Conservation (phyloP, 2,113 vertebrate species). For the Meles meles region DNA sequence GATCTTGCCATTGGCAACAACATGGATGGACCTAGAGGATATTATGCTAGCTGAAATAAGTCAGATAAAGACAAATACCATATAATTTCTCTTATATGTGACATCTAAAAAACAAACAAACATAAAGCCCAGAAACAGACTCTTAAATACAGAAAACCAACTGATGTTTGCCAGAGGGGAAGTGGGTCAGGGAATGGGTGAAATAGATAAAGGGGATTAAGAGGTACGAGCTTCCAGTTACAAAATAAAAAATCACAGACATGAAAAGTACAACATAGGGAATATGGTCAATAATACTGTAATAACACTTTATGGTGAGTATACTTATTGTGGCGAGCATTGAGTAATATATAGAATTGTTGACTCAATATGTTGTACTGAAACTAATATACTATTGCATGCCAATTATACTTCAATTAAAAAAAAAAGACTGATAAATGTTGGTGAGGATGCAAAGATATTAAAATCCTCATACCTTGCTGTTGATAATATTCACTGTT, state of each 20-base stretch:
- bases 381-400: not conserved
- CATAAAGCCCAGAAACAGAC: not conserved
- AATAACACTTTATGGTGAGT: not conserved
- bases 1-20: not conserved
- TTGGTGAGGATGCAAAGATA: not conserved
- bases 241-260: not conserved
- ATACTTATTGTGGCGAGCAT: not conserved
- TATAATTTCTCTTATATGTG: not conserved
- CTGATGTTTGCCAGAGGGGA: not conserved
- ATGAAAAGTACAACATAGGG: not conserved
- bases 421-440: not conserved
- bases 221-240: not conserved
- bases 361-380: not conserved
- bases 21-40: not conserved
- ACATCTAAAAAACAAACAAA: not conserved
- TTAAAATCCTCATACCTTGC: not conserved
- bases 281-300: not conserved
- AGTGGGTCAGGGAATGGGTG: not conserved
- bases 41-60: not conserved
- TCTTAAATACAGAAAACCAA: not conserved
- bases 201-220: not conserved
- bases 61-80: not conserved
- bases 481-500: not conserved
- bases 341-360: not conserved
- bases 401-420: not conserved